phyloP scores from a whole-genome alignment of 2,797 vertebrate species.

The Phrynocephalus guinanensis region DNA sequence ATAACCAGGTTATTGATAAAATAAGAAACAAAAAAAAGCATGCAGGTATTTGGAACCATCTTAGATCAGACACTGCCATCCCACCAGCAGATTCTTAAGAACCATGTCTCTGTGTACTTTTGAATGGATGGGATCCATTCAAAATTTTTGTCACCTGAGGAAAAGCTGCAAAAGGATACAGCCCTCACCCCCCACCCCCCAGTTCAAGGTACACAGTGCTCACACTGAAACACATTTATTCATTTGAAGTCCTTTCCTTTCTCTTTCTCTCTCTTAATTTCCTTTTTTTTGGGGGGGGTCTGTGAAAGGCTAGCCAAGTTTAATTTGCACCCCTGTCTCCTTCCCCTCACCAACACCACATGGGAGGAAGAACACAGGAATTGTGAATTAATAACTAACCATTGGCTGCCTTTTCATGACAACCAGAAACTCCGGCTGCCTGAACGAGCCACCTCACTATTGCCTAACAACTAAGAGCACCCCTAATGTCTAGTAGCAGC shows the following conservation, averaged over 20 bases:
- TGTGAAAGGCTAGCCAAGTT: background rate
- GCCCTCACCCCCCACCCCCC: too few species aligned
- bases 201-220: too few species aligned
- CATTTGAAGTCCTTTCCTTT: too few species aligned
- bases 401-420: background rate
- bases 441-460: background rate
- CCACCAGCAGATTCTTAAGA: background rate
- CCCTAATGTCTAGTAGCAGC: too few species aligned
- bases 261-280: too few species aligned
- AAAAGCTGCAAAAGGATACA: background rate
- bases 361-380: background rate
- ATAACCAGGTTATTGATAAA: too few species aligned
- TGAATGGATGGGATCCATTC: background rate
- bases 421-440: background rate
- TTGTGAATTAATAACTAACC: background rate
- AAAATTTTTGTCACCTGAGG: background rate
- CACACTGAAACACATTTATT: too few species aligned
- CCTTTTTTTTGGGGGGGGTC: too few species aligned
- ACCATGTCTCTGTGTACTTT: background rate
- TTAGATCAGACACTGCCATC: background rate
- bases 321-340: background rate
- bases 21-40: too few species aligned
- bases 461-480: too few species aligned
- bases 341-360: background rate
- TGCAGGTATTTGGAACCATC: background rate